Conservation (phyloP, 2,113 vertebrate species). For the Rafetus swinhoei region DNA sequence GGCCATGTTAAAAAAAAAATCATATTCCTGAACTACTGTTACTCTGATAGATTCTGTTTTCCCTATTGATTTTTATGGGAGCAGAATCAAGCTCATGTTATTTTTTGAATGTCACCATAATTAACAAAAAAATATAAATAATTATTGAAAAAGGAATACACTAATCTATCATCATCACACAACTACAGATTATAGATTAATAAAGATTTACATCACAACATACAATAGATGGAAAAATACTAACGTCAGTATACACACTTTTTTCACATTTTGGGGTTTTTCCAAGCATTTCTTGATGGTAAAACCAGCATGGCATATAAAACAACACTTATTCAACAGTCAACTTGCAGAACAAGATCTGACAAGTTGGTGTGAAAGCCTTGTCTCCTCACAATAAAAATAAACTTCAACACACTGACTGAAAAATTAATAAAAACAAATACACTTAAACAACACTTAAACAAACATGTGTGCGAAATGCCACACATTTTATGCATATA, state of each 20-base stretch:
- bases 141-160: constrained; percentile 10
- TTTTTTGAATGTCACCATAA: not conserved
- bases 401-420: constrained; percentile 40
- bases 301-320: constrained; percentile 37
- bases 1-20: not conserved
- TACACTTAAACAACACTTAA: not conserved
- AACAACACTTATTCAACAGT: constrained; percentile 26
- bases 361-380: constrained; percentile 54
- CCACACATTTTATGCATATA: not conserved
- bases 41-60: not conserved
- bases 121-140: constrained; percentile 13
- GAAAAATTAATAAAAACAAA: constrained; percentile 32
- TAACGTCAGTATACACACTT: not conserved
- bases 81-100: not conserved
- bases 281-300: constrained; percentile 50
- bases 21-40: not conserved
- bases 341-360: constrained; percentile 69
- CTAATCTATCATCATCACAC: not conserved
- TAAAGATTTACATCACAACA: not conserved
- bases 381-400: constrained; percentile 51
- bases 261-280: constrained; percentile 13
- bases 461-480: not conserved
- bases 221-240: not conserved
- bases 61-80: not conserved
- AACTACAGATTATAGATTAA: constrained; percentile 1